Conservation (phyloP, 1,140 invertebrate species). For the Scaptodrosophila lebanonensis region DNA sequence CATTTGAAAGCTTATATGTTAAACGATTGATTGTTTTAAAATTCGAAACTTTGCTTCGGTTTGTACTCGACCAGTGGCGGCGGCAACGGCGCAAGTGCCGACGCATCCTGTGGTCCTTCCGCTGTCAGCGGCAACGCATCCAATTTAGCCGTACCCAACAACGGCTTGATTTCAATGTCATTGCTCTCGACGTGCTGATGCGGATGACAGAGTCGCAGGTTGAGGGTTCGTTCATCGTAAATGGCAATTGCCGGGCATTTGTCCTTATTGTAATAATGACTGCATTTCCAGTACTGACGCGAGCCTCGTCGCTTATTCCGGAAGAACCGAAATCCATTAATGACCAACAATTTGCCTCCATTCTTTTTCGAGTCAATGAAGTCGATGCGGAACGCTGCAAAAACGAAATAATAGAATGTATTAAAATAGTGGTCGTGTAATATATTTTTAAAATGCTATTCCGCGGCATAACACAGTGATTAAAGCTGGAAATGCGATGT, state of each 20-base stretch:
- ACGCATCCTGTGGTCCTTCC: constrained; percentile 5
- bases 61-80: constrained; percentile 44
- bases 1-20: constrained; percentile 5
- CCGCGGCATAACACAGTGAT: background rate
- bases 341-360: constrained; percentile 72
- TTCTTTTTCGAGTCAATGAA: constrained; percentile 76
- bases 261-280: constrained; percentile 69
- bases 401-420: constrained; percentile 15
- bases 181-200: constrained; percentile 71
- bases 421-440: constrained; percentile 18
- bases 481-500: no score
- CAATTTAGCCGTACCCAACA: constrained; percentile 21
- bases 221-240: constrained; percentile 65
- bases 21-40: constrained; percentile 20
- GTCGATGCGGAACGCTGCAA: constrained; percentile 66
- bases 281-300: constrained; percentile 76
- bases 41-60: constrained; percentile 28
- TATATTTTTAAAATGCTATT: background rate
- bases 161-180: constrained; percentile 69
- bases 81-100: constrained; percentile 4
- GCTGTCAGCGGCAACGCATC: constrained; percentile 8
- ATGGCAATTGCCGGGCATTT: constrained; percentile 76
- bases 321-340: constrained; percentile 76
- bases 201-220: constrained; percentile 67
- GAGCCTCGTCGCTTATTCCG: constrained; percentile 73